A percentile compares a stretch with the other conserved stretches of the same genome.
These are phyloP conservation scores for Monoplex corrugatus DNA, from an alignment of 2,888 invertebrate genomes.

Conservation along the genomic window DNA sequence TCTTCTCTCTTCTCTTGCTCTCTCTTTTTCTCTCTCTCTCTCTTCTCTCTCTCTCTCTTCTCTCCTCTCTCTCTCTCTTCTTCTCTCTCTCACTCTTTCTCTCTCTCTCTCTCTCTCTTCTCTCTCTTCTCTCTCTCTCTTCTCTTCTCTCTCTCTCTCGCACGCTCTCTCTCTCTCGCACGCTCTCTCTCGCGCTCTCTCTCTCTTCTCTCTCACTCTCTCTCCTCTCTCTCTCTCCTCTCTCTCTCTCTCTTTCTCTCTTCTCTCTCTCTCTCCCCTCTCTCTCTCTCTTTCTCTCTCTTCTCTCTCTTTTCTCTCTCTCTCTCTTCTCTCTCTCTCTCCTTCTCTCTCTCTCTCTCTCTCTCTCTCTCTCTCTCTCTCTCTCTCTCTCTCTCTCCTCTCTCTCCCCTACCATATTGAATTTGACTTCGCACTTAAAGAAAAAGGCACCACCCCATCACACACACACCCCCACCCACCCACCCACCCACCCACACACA, in stretches of 20 bases:
- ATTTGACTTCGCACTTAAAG: too few species aligned
- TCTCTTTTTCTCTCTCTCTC: neutral
- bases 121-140: neutral
- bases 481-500: neutral
- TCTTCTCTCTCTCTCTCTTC: neutral
- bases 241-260: too few species aligned
- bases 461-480: neutral
- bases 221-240: neutral
- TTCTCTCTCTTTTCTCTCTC: neutral
- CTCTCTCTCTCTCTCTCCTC: neutral
- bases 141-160: neutral
- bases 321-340: neutral
- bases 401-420: neutral
- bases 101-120: neutral
- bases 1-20: neutral
- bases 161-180: neutral
- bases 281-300: neutral
- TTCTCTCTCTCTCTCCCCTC: neutral
- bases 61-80: neutral
- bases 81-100: neutral
- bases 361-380: neutral
- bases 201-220: neutral
- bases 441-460: too few species aligned
- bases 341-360: neutral
- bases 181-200: conserved; percentile 13